Evolutionary conservation across 2,888 invertebrate species (phyloP), one percentile per base, ranked within the genome.

Genomic region (Patella depressa): DNA sequence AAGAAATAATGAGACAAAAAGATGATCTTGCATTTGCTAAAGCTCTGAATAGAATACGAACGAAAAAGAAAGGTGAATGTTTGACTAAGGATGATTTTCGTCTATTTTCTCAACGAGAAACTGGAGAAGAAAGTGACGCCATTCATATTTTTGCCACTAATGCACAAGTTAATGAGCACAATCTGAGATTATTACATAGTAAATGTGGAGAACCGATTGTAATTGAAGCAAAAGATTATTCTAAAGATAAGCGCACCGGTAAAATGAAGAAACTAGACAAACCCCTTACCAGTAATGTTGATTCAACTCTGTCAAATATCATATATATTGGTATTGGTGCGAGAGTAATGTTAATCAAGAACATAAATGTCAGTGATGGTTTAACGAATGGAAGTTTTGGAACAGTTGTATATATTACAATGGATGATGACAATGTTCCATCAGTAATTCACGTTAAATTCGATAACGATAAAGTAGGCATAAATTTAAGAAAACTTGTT

Each of bases 371-470:
- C 14, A 17, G 29, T 29, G 75, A 75, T 71, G 78, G 78, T 17
- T 71, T 78, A 3, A 75, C 71, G 7, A 78, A 78, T 71, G 78
- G 78, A n/a, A 71, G 53, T 29, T 72, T 78, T 71, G 78, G 78
- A n/a, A 75, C 71, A 14, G 72, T 78, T 5, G 19, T 9, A 17
- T 45, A 72, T 14, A 55, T 76, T 54, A 12, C 29, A 24, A 17
- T 14, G 9, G n/a, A 19, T 2, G 2, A 65, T 14, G 11, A 69
- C 29, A 55, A 55, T n/a, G 53, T 53, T 7, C 55, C 59, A 11
- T 11, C 14, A 19, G 55, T 29, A 15, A 70, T 72, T 15, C 29
- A 54, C 54, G 76, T 76, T 57, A 5, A n/a, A 24, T 76, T 76
- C 55, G 76, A 76, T 72, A 29, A 76, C 24, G 17, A 72, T 17